Conservation (phyloP, 1,140 invertebrate species). For the Archegozetes longisetosus region DNA sequence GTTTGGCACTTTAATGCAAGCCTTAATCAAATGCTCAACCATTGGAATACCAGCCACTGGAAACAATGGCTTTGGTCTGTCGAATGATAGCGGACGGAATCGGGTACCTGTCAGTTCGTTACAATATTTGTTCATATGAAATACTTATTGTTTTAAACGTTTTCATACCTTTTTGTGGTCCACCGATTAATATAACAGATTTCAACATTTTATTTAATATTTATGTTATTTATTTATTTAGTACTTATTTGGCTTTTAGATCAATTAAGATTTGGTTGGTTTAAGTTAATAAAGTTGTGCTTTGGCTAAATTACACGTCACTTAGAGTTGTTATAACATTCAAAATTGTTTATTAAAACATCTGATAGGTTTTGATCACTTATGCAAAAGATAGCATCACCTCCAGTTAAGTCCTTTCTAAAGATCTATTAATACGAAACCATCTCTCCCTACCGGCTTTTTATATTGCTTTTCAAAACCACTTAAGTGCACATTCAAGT, state of each 20-base stretch:
- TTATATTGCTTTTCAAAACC: too few relatives aligned
- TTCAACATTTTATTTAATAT: conserved; percentile 30
- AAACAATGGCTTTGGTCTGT: conserved; percentile 91
- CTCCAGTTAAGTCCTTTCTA: too few relatives aligned
- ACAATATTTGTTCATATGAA: neutral
- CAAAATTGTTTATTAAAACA: too few relatives aligned
- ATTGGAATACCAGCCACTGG: conserved; percentile 84
- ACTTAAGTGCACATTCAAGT: too few relatives aligned
- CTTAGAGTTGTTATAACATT: too few relatives aligned
- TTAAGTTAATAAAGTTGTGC: too few relatives aligned
- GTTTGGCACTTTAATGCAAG: conserved; percentile 50
- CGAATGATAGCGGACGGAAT: conserved; percentile 87
- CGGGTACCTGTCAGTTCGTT: conserved; percentile 56
- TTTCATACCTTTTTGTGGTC: conserved; percentile 45
- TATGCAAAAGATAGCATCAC: too few relatives aligned
- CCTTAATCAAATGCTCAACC: conserved; percentile 94
- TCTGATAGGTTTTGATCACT: too few relatives aligned
- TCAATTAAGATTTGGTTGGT: neutral
- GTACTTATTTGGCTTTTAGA: neutral
- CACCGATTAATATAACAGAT: conserved; percentile 45
- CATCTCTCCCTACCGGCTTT: too few relatives aligned
- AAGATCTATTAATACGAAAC: too few relatives aligned
- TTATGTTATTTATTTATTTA: neutral
- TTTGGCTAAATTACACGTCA: too few relatives aligned
- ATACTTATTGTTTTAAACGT: neutral